Base-by-base conservation (phyloP, 2,888 invertebrate genomes). In the Drosophila fungiperda region DNA sequence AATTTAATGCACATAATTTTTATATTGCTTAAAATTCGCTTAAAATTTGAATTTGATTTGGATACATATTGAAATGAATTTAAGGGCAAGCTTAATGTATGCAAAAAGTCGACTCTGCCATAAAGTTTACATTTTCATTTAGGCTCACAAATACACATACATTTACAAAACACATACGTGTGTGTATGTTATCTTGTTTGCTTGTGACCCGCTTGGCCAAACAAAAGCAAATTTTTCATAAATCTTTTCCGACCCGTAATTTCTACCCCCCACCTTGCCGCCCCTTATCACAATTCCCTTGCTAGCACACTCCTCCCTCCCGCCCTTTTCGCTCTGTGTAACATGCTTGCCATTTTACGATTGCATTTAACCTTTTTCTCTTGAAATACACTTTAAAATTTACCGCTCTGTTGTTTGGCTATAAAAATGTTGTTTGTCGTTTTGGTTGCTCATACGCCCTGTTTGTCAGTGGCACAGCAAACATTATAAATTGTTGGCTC, bases 201-300 rank as follows among this genome's bases (percentile, higher is more conserved):
- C 59, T 69, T 80, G 75, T 65, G 81, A 69, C 69, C 79, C 76
- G 76, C 71, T 72, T 76, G 80, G 63, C 82, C 80, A 82, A 72
- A 82, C 79, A 72, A 83, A 86, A 83, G 89, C 79, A 89, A 86
- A 89, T 85, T 87, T 85, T 89, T 83, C 89, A 89, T 89, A 85
- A 85, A 85, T 89, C 89, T 89, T 79, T 76, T 73, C 62, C 63
- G 33, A 62, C 52, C 59, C 58, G 15, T 57, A 54, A 23, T 12
- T 3, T 42, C 45, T 2, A 1, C 17, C 49, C 26, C 29, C 17
- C 57, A 35, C 36, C 35, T 40, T 59, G 45, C 59, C 49, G 36
- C n/a, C 55, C 60, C 50, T 73, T 73, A 78, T 73, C 58, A 73
- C 45, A 61, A 54, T 73, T 64, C 49, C 67, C 49, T 42, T 60